These are phyloP conservation scores for Ictalurus furcatus DNA, from an alignment of 2,113 vertebrate genomes.

Conservation along the genomic window DNA sequence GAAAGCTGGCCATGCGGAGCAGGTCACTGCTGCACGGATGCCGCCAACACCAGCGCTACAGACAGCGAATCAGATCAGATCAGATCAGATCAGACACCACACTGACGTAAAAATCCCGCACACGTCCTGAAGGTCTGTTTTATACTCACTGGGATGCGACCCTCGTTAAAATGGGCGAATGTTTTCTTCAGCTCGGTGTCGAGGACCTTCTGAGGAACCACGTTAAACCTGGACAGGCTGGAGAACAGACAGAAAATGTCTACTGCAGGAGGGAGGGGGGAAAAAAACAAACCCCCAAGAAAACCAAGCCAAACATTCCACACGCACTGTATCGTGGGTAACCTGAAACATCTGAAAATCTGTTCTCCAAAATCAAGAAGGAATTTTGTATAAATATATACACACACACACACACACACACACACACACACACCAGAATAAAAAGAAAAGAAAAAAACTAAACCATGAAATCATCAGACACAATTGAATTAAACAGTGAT, in stretches of 20 bases:
- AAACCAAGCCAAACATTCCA: background rate
- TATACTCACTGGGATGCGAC: conserved; percentile 87
- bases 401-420: too few relatives aligned
- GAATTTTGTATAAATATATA: background rate
- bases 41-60: conserved; percentile 87
- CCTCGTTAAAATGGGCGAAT: conserved; percentile 87
- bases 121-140: background rate
- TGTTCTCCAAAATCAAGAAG: background rate
- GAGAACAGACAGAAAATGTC: conserved; percentile 4
- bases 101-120: background rate
- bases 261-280: too few relatives aligned
- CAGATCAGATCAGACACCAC: background rate
- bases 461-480: background rate
- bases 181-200: conserved; percentile 89
- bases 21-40: conserved; percentile 85
- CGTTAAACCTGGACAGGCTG: conserved; percentile 84
- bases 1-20: conserved; percentile 84
- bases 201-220: conserved; percentile 84
- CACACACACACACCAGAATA: background rate
- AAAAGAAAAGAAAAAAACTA: background rate
- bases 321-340: background rate
- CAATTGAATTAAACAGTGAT: background rate
- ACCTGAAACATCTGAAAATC: background rate
- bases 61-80: background rate
- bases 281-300: background rate